Percentiles rank a stretch among this genome's conserved stretches.
Evolutionary conservation across 1,140 invertebrate genomes (phyloP).

Genomic region (Ceratina calcarata): DNA sequence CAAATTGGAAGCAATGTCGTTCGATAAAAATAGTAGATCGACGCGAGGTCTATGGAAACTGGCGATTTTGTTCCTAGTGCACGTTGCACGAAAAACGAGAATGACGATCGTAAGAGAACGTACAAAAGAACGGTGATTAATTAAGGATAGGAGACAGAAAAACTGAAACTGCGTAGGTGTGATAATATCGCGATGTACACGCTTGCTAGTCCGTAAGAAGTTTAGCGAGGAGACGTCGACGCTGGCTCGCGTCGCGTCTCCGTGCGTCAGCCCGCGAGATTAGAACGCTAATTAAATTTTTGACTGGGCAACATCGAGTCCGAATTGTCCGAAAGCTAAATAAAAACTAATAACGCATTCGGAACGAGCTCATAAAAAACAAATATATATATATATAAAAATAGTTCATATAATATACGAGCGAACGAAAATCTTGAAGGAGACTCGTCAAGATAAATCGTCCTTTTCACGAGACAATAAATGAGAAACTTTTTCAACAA

Average conservation of each 20-base stretch:
- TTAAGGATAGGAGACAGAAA: constrained; percentile 54
- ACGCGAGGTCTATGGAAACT: constrained; percentile 22
- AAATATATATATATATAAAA: neutral
- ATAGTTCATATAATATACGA: neutral
- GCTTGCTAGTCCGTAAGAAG: constrained; percentile 61
- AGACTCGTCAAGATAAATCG: neutral
- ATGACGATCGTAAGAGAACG: constrained; percentile 15
- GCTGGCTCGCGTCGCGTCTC: neutral
- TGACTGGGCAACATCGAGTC: constrained; percentile 13
- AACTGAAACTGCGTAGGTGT: constrained; percentile 48
- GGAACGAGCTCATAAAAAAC: neutral
- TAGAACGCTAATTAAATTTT: constrained; percentile 28
- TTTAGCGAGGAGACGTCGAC: constrained; percentile 21
- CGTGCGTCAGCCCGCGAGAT: constrained; percentile 31
- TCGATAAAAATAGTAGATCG: constrained; percentile 5
- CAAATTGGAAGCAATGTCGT: neutral
- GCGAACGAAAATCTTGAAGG: neutral
- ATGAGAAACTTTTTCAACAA: neutral
- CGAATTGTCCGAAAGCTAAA: neutral
- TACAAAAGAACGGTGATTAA: constrained; percentile 58
- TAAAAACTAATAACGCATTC: neutral
- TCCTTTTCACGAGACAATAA: neutral
- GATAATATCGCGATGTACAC: constrained; percentile 53
- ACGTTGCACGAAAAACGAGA: constrained; percentile 48
- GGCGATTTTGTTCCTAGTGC: constrained; percentile 64